These are phyloP conservation scores for Syngnathoides biaculeatus DNA, from an alignment of 2,113 vertebrate genomes.

Conservation along the genomic window DNA sequence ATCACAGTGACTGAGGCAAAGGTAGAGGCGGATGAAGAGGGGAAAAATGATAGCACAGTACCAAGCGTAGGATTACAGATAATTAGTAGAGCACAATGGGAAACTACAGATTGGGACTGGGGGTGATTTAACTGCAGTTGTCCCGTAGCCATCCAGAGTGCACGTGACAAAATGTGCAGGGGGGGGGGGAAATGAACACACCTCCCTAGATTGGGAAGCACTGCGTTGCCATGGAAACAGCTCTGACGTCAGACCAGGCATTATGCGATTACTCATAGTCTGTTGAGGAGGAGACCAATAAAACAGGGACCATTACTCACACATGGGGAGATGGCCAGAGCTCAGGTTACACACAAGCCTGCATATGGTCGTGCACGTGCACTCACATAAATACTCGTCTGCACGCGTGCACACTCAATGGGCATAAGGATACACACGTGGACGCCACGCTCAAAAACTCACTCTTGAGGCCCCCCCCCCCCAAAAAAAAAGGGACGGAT, in stretches of 20 bases:
- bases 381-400: conserved; percentile 9
- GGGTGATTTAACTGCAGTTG: conserved; percentile 38
- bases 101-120: conserved; percentile 40
- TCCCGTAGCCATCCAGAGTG: conserved; percentile 47
- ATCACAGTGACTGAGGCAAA: conserved; percentile 5
- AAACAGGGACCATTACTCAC: conserved; percentile 73
- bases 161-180: conserved; percentile 46
- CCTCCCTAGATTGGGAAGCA: conserved; percentile 65
- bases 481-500: neutral
- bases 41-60: conserved; percentile 18
- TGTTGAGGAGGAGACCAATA: conserved; percentile 72
- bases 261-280: conserved; percentile 76
- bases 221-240: conserved; percentile 65
- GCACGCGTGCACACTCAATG: conserved; percentile 12
- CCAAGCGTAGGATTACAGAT: conserved; percentile 22
- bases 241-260: conserved; percentile 71
- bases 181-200: conserved; percentile 35
- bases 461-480: neutral
- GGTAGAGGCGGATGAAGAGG: conserved; percentile 19
- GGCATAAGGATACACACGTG: conserved; percentile 27
- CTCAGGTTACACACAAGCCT: conserved; percentile 61
- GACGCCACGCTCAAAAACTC: neutral
- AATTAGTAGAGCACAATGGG: conserved; percentile 20
- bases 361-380: conserved; percentile 20
- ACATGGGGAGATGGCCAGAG: conserved; percentile 54